Evolutionary conservation across 2,113 vertebrate species (phyloP).

Genomic region (Eclectus roratus): DNA sequence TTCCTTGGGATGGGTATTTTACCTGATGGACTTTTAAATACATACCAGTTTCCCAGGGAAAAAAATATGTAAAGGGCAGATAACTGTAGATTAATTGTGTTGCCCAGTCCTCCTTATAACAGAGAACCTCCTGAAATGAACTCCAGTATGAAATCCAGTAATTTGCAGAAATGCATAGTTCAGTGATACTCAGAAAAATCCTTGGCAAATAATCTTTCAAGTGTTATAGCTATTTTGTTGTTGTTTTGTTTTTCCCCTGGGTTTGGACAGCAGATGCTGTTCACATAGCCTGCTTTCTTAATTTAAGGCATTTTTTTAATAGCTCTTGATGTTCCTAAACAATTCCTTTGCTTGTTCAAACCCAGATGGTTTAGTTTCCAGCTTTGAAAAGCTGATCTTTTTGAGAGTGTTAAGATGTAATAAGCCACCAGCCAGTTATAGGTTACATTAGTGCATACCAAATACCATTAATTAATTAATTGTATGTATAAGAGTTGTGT

Average conservation of each 20-base stretch:
- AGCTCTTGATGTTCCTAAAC: not conserved
- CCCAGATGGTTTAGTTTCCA: not conserved
- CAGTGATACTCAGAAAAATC: not conserved
- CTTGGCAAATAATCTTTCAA: not conserved
- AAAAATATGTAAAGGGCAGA: not conserved
- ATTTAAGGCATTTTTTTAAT: not conserved
- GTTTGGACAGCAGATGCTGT: not conserved
- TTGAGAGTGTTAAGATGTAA: not conserved
- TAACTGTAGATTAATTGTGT: not conserved
- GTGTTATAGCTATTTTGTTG: not conserved
- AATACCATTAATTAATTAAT: not conserved
- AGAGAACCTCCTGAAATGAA: not conserved
- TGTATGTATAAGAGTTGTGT: not conserved
- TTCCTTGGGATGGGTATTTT: not conserved
- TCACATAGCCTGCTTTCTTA: not conserved
- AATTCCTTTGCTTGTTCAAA: not conserved
- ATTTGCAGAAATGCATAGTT: not conserved
- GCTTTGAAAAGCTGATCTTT: not conserved
- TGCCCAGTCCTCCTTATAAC: not conserved
- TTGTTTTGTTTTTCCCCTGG: too few relatives aligned
- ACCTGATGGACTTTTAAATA: not conserved
- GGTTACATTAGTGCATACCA: not conserved
- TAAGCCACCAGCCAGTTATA: not conserved
- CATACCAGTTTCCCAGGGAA: not conserved
- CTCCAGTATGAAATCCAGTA: not conserved